Evolutionary conservation across 2,797 vertebrate genomes (phyloP).

Genomic region (Pseudomugil tenellus): DNA sequence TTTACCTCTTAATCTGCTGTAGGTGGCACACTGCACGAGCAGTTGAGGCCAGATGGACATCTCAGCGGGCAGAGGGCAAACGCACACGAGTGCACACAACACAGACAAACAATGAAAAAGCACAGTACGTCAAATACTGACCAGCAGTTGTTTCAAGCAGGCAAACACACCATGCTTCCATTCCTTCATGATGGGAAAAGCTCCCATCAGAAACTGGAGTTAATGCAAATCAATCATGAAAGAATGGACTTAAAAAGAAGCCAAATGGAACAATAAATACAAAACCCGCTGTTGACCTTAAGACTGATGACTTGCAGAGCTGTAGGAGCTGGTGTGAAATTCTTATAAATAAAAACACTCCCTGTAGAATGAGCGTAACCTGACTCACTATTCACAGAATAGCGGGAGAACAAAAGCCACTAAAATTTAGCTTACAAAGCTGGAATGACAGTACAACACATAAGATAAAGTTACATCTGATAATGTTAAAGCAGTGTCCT

Average conservation of each 20-base stretch:
- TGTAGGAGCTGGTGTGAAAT: neutral
- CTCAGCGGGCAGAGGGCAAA: conserved; percentile 74
- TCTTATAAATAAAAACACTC: conserved; percentile 36
- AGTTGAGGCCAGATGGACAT: conserved; percentile 76
- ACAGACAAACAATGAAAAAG: conserved; percentile 69
- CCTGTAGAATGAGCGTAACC: conserved; percentile 13
- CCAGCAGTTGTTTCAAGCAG: conserved; percentile 68
- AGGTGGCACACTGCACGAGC: conserved; percentile 81
- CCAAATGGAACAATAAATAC: conserved; percentile 47
- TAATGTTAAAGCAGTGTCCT: conserved; percentile 26
- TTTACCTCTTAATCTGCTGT: conserved; percentile 75
- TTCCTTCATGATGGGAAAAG: conserved; percentile 49
- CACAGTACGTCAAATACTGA: conserved; percentile 73
- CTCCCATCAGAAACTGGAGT: neutral
- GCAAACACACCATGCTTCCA: conserved; percentile 57
- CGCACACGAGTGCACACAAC: conserved; percentile 55
- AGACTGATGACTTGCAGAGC: conserved; percentile 28
- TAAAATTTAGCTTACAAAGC: conserved; percentile 51
- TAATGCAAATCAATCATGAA: conserved; percentile 32
- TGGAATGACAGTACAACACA: conserved; percentile 23
- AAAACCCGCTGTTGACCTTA: conserved; percentile 26
- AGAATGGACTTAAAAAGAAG: conserved; percentile 58
- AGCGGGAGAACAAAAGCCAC: conserved; percentile 36
- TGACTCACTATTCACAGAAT: conserved; percentile 70
- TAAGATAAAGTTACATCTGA: neutral